phyloP scores from a whole-genome alignment of 1,140 invertebrate species.

The Dermatophagoides farinae region DNA sequence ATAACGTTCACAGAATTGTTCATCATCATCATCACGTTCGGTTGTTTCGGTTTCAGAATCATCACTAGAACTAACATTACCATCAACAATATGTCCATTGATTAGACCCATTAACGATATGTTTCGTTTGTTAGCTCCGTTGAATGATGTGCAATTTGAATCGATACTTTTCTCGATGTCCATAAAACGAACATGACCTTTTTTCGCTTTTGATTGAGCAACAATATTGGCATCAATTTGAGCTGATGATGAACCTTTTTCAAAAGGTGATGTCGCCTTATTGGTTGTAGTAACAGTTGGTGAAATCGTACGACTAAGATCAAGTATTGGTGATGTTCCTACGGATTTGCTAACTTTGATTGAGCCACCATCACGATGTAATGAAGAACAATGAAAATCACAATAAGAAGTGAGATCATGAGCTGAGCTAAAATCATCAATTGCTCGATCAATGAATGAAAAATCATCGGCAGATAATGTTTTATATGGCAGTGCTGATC shows the following conservation, averaged over 20 bases:
- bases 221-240: conserved; percentile 11
- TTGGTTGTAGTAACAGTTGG: neutral
- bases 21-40: conserved; percentile 50
- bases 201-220: conserved; percentile 12
- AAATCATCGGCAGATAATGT: conserved; percentile 13
- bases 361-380: conserved; percentile 70
- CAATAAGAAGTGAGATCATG: conserved; percentile 39
- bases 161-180: conserved; percentile 8
- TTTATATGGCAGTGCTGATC: conserved; percentile 16
- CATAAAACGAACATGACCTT: conserved; percentile 19
- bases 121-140: neutral
- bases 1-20: conserved; percentile 48
- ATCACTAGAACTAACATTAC: conserved; percentile 40
- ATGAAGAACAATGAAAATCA: conserved; percentile 80
- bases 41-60: conserved; percentile 49
- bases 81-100: conserved; percentile 3
- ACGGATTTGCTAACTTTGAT: conserved; percentile 75
- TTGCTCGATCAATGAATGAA: neutral
- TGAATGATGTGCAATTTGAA: neutral
- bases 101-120: neutral
- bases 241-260: conserved; percentile 17
- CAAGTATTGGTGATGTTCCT: conserved; percentile 71
- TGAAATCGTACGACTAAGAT: conserved; percentile 22
- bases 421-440: conserved; percentile 16
- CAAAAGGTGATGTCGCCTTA: conserved; percentile 16